Conservation (phyloP, 2,113 vertebrate genomes). For the Sinocyclocheilus anshuiensis region DNA sequence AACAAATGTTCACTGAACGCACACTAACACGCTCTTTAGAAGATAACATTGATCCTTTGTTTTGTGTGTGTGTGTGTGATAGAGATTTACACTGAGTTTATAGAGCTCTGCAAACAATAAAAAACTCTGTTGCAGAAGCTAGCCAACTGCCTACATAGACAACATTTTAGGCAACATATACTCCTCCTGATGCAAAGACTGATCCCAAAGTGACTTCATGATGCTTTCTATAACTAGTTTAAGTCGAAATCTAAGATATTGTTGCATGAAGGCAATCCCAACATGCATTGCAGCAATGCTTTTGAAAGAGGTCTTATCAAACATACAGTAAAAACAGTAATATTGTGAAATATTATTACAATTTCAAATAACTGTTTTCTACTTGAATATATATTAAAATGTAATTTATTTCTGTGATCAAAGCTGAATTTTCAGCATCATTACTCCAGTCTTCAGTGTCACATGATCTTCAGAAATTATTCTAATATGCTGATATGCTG, state of each 20-base stretch:
- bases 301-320: neutral
- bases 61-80: neutral
- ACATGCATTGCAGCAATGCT: neutral
- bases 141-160: neutral
- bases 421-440: neutral
- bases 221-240: neutral
- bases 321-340: too few relatives aligned
- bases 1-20: neutral
- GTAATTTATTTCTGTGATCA: neutral
- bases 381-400: neutral
- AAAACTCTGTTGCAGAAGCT: neutral
- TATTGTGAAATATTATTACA: too few relatives aligned
- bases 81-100: neutral
- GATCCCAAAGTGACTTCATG: neutral
- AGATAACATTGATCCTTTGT: neutral
- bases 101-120: neutral
- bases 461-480: neutral
- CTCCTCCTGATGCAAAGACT: neutral
- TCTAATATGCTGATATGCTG: neutral
- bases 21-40: neutral
- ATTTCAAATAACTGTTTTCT: too few relatives aligned
- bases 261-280: neutral
- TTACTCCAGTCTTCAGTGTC: neutral
- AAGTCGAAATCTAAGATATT: neutral
- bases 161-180: neutral